These are phyloP conservation scores for Dermatophagoides farinae DNA, from an alignment of 1,140 invertebrate genomes.

Conservation along the genomic window DNA sequence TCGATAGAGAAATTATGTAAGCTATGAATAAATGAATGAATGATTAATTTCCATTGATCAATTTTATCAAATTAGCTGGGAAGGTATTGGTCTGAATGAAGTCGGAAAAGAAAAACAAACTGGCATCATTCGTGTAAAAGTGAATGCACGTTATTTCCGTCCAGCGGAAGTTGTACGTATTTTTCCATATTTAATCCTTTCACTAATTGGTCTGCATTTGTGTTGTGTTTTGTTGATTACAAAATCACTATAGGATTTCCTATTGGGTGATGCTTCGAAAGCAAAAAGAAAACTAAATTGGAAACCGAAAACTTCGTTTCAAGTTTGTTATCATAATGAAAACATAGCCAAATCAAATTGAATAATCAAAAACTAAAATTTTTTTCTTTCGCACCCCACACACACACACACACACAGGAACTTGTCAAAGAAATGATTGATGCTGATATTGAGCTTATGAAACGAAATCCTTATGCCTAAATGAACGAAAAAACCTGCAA, in stretches of 20 bases:
- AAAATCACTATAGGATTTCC: slow-evolving; percentile 42
- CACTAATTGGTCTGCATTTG: not conserved
- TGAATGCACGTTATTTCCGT: slow-evolving; percentile 87
- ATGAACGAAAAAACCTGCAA: not conserved
- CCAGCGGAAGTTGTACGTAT: slow-evolving; percentile 87
- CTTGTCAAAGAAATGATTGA: slow-evolving; percentile 90
- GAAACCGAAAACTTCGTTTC: slow-evolving; percentile 61
- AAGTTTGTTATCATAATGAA: slow-evolving; percentile 28
- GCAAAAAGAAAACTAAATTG: slow-evolving; percentile 66
- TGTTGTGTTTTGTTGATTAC: not conserved
- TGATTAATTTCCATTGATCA: not conserved
- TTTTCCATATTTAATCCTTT: not conserved
- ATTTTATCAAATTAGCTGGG: slow-evolving; percentile 39
- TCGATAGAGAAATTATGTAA: slow-evolving; percentile 35
- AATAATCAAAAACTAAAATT: slow-evolving; percentile 9
- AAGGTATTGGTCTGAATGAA: slow-evolving; percentile 62
- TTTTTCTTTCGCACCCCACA: no score
- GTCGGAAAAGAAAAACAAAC: slow-evolving; percentile 62
- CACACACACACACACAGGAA: slow-evolving; percentile 40
- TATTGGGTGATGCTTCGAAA: slow-evolving; percentile 76
- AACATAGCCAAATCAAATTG: not conserved
- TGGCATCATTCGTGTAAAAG: slow-evolving; percentile 56
- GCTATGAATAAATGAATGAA: slow-evolving; percentile 14
- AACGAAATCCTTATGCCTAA: slow-evolving; percentile 63
- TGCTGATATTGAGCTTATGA: slow-evolving; percentile 80